These are phyloP conservation scores for Genyomyrus donnyi DNA, from an alignment of 2,113 vertebrate genomes.

Conservation along the genomic window DNA sequence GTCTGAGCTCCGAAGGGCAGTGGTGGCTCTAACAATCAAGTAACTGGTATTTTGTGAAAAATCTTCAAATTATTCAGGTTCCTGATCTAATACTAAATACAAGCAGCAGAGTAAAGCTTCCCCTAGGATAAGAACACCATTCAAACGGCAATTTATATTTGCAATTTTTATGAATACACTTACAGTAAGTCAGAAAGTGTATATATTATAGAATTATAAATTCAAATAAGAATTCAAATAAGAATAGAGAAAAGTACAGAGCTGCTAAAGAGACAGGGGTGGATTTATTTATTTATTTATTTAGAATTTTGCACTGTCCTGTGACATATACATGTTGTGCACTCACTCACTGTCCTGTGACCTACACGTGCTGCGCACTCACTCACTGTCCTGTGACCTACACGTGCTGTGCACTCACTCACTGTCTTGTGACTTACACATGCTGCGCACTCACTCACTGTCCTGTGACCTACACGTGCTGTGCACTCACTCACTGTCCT, in stretches of 20 bases:
- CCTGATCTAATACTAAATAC: neutral
- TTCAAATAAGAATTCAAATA: neutral
- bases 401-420: too few species aligned
- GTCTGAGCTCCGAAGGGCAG: neutral
- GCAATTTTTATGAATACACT: neutral
- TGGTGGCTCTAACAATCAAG: neutral
- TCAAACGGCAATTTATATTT: neutral
- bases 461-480: too few species aligned
- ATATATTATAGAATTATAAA: neutral
- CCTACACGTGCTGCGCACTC: neutral
- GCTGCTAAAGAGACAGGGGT: neutral
- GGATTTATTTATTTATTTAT: neutral
- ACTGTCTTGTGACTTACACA: too few species aligned
- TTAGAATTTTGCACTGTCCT: neutral
- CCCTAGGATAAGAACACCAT: neutral
- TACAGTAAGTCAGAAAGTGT: neutral
- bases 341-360: neutral
- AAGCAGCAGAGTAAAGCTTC: neutral
- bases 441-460: too few species aligned
- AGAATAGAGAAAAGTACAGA: neutral
- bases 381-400: too few species aligned
- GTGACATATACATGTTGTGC: neutral
- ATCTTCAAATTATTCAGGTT: neutral
- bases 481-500: too few species aligned
- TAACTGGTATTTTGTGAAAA: neutral